Base-by-base conservation (phyloP, 2,113 vertebrate species). In the Copsychus sechellarum region DNA sequence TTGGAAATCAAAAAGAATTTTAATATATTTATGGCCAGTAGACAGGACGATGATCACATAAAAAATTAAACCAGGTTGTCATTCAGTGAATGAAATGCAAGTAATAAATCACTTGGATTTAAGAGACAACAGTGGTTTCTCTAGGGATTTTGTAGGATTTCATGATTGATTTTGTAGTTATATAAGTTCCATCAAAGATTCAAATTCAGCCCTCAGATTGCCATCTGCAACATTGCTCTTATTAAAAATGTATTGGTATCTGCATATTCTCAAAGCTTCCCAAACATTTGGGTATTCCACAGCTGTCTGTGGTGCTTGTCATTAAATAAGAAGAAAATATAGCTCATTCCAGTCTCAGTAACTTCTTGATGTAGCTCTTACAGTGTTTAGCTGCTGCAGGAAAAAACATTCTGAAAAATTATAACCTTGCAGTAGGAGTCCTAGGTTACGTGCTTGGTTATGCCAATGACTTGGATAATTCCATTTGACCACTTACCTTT, bases 241-340 rank as follows among this genome's bases (percentile, higher is more conserved):
- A 83, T 64, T 88, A 86, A 92, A 96, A 88, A 92, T 78, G 15
- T 31, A 88, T 66, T 38, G 43, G 20, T 86, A 66, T 91, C 73
- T 88, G 45, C 50, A 58, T 90, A 61, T 90, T 93, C 86, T 92
- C 61, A 81, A 78, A 86, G 72, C 47, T 67, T 84, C 82, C 47
- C 43, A 62, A 71, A 74, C 48, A 33, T 67, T 43, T 84, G 65
- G 45, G 48, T 64, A 60, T 91, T 94, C 48, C 25, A 60, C 43
- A 67, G 42, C 60, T 93, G 76, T 69, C 45, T 85, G n/a, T n/a
- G 26, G 6, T 62, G 9, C 47, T 69, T 86, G 34, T 66, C 61
- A 43, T 91, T 88, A 81, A 51, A 61, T 47, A 72, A 61, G 24
- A 65, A 28, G 51, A 56, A 81, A 94, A 67, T 54, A 24, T 0